A percentile compares a stretch with the other conserved stretches of the same genome.
Conservation (phyloP, 2,113 vertebrate genomes). For the Microtus oregoni region DNA sequence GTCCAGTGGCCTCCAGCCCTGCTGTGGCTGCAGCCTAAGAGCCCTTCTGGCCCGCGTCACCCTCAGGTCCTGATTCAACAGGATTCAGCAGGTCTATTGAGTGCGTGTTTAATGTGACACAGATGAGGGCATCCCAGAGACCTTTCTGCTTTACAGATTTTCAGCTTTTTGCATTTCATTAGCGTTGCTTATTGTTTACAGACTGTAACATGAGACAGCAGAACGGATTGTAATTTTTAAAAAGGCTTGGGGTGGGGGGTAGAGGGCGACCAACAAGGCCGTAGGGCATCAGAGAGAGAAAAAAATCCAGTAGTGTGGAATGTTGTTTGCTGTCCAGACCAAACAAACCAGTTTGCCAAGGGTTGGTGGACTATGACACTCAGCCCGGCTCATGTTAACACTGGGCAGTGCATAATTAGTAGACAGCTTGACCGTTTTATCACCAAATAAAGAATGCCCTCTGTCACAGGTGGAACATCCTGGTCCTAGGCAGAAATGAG, state of each 20-base stretch:
- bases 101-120: slow-evolving; percentile 86
- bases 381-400: slow-evolving; percentile 71
- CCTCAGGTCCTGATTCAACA: slow-evolving; percentile 85
- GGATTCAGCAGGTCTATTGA: slow-evolving; percentile 86
- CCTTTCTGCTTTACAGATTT: slow-evolving; percentile 85
- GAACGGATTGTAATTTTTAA: slow-evolving; percentile 86
- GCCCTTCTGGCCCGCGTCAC: slow-evolving; percentile 84
- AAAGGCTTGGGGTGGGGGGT: slow-evolving; percentile 32
- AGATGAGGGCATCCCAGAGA: slow-evolving; percentile 87
- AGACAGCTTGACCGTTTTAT: slow-evolving; percentile 70
- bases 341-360: slow-evolving; percentile 87
- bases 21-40: slow-evolving; percentile 79
- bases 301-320: slow-evolving; percentile 85
- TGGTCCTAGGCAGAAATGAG: slow-evolving; percentile 18
- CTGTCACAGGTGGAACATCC: slow-evolving; percentile 46
- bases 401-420: slow-evolving; percentile 70
- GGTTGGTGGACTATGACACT: slow-evolving; percentile 78
- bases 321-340: slow-evolving; percentile 87
- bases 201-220: slow-evolving; percentile 87
- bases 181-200: slow-evolving; percentile 89
- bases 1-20: slow-evolving; percentile 77
- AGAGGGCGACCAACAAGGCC: slow-evolving; percentile 39
- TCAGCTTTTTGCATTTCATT: slow-evolving; percentile 87
- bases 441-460: slow-evolving; percentile 59
- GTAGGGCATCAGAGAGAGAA: slow-evolving; percentile 65